Evolutionary conservation across 1,140 invertebrate genomes (phyloP).

Genomic region (Harlomillsia oculata): DNA sequence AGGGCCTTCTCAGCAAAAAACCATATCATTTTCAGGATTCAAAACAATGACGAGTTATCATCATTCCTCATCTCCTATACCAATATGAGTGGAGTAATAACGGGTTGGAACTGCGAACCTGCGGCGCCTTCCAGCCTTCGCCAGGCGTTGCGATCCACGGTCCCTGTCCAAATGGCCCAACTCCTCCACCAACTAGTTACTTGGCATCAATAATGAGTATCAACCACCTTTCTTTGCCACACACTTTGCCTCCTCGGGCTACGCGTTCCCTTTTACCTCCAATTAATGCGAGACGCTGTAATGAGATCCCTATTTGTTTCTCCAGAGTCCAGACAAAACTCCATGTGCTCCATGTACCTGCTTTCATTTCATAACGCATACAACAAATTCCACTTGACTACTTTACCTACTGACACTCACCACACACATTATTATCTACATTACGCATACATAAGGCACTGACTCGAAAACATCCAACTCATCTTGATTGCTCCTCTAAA

Average conservation of each 20-base stretch:
- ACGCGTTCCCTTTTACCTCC: constrained; percentile 30
- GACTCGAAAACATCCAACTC: too few species aligned
- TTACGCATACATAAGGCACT: too few species aligned
- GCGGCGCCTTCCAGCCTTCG: constrained; percentile 22
- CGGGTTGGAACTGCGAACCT: constrained; percentile 29
- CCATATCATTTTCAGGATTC: constrained; percentile 24
- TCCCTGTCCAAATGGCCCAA: constrained; percentile 20
- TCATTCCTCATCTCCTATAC: constrained; percentile 29
- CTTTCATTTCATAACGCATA: too few species aligned
- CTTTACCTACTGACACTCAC: too few species aligned
- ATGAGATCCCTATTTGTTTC: constrained; percentile 32
- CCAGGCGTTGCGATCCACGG: constrained; percentile 26
- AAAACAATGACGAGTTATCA: constrained; percentile 31
- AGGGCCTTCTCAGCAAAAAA: constrained; percentile 18
- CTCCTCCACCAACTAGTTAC: constrained; percentile 30
- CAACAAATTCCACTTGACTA: too few species aligned
- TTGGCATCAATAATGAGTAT: constrained; percentile 26
- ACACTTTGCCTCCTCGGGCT: constrained; percentile 28
- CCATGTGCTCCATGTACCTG: too few species aligned
- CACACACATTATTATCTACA: too few species aligned
- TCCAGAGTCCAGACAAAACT: constrained; percentile 9
- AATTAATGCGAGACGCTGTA: constrained; percentile 32
- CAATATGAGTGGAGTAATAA: constrained; percentile 29
- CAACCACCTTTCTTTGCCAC: constrained; percentile 30
- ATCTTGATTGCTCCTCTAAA: too few species aligned